Evolutionary conservation across 2,113 vertebrate species (phyloP), one percentile per base, ranked within the genome.

Genomic region (Anas platyrhynchos): DNA sequence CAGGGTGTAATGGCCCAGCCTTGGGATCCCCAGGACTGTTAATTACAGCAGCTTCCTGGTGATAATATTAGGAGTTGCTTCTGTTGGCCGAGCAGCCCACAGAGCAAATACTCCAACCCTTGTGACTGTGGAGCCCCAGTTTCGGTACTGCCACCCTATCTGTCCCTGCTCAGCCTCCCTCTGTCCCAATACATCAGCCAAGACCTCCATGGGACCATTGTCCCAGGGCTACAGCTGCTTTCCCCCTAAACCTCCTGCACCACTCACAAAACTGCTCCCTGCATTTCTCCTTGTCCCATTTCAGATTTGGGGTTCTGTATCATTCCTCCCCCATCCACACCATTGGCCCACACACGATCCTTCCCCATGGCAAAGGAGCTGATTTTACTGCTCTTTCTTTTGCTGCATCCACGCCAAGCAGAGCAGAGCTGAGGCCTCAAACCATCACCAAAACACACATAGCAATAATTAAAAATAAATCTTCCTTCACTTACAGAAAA

Each of bases 401-500:
- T 12, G 8, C 32, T 54, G 43, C 9, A 74, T 62, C 46, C 2
- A 0, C 2, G 1, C 46, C 9, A 26, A 81, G n/a, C 4, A 83
- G 34, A 84, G 86, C n/a, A 36, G 65, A 69, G 44, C 62, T 25
- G 63, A 79, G 48, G 71, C 74, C 71, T 55, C 77, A 79, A 89
- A 92, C 31, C 55, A 62, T 29, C 1, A 0, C 32, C 12, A 83
- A 91, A 96, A 87, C 7, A 15, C 46, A 41, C 43, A 27, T 0
- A 66, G 71, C 71, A 89, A 93, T 52, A 96, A 94, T 92, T 95
- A 96, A 94, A 93, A 92, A 91, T 91, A 96, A 94, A 89, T 89
- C 92, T 93, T 86, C 92, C 63, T 83, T 83, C 91, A 85, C 63
- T 96, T 93, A 80, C 67, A 77, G 88, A 92, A 94, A 94, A 94